Conservation (phyloP, 2,113 vertebrate species). For the Rallus limicola region DNA sequence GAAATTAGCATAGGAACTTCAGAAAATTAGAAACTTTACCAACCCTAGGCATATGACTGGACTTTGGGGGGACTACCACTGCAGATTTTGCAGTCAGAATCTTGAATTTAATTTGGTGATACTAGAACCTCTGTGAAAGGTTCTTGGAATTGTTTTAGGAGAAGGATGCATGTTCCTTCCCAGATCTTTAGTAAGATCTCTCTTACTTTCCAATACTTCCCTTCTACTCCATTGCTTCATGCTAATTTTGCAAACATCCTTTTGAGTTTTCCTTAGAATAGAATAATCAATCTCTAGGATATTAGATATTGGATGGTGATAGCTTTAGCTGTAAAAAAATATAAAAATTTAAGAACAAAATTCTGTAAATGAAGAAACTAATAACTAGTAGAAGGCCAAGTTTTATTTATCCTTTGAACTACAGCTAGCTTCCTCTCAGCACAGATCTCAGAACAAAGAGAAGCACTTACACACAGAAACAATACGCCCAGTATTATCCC, state of each 20-base stretch:
- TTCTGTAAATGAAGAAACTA: not conserved
- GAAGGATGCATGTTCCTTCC: not conserved
- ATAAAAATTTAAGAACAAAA: not conserved
- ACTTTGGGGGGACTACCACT: not conserved
- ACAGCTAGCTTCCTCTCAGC: constrained; percentile 47
- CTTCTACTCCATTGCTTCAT: rapidly evolving
- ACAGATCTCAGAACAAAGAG: constrained; percentile 56
- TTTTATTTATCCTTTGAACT: constrained; percentile 60
- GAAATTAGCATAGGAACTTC: not conserved
- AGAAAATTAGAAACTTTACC: not conserved
- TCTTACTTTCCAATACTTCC: not conserved
- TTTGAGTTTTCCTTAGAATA: not conserved
- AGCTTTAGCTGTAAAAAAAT: not conserved
- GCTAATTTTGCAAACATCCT: not conserved
- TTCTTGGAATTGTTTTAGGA: not conserved
- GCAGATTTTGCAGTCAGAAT: not conserved
- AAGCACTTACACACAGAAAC: constrained; percentile 55
- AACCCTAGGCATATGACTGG: not conserved
- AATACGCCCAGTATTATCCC: constrained; percentile 59
- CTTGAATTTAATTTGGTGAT: not conserved
- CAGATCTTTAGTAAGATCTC: not conserved
- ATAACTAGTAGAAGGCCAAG: not conserved
- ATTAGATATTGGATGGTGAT: not conserved
- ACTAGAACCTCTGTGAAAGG: not conserved
- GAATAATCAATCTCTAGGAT: not conserved